phyloP scores from a whole-genome alignment of 2,888 invertebrate species.

The Crepidodera aurea region DNA sequence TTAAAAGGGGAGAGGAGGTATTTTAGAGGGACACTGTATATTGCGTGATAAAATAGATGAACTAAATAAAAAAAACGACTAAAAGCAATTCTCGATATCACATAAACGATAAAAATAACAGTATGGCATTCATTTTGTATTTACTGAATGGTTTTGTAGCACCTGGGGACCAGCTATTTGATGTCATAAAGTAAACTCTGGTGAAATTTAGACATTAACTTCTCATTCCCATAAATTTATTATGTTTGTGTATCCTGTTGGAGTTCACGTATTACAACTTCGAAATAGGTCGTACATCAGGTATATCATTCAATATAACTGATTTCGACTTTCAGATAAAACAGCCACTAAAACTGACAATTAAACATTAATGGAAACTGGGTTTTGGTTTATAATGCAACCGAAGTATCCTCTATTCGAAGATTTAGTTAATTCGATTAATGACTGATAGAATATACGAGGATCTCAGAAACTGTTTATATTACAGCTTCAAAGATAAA shows the following conservation, averaged over 20 bases:
- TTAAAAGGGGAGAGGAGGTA: too few relatives aligned
- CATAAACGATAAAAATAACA: not conserved
- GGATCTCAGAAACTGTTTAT: too few relatives aligned
- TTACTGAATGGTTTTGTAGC: slow-evolving; percentile 18
- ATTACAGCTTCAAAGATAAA: too few relatives aligned
- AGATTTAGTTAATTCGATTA: too few relatives aligned
- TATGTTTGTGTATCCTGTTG: slow-evolving; percentile 24
- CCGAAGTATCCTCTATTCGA: not conserved
- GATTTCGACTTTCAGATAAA: slow-evolving; percentile 14
- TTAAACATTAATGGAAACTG: slow-evolving; percentile 7
- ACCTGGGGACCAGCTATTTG: slow-evolving; percentile 28
- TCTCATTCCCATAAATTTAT: slow-evolving; percentile 33
- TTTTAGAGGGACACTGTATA: too few relatives aligned
- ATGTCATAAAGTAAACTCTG: slow-evolving; percentile 33
- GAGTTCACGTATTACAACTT: slow-evolving; percentile 19
- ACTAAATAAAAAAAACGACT: not conserved
- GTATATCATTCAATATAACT: slow-evolving; percentile 17
- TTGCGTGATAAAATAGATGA: not conserved
- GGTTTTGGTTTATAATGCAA: not conserved
- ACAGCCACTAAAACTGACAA: not conserved
- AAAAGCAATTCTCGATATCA: not conserved
- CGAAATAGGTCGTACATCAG: slow-evolving; percentile 28
- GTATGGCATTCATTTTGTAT: slow-evolving; percentile 9
- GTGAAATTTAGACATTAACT: slow-evolving; percentile 35
- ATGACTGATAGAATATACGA: too few relatives aligned